phyloP scores from a whole-genome alignment of 2,113 vertebrate genomes.

The Mesembrinibis cayennensis region DNA sequence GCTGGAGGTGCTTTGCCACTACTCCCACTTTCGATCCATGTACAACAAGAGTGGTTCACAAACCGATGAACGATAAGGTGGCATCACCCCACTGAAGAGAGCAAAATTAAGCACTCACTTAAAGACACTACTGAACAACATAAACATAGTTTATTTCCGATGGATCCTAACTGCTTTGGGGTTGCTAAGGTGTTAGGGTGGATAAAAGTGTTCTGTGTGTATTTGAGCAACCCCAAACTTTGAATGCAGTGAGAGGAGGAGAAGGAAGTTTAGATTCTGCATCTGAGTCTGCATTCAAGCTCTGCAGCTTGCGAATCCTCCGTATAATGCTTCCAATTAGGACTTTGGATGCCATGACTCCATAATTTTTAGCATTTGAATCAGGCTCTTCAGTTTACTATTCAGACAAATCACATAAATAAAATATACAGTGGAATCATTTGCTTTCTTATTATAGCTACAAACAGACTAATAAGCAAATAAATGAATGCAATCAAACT shows the following conservation, averaged over 20 bases:
- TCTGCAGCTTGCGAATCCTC: not conserved
- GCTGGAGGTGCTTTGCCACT: not conserved
- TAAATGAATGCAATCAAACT: slow-evolving; percentile 43
- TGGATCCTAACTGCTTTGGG: not conserved
- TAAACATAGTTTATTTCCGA: not conserved
- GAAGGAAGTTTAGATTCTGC: not conserved
- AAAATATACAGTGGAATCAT: slow-evolving; percentile 37
- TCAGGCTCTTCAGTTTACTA: not conserved
- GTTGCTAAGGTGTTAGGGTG: not conserved
- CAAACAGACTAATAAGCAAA: slow-evolving; percentile 54
- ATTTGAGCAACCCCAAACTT: not conserved
- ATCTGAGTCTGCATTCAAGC: not conserved
- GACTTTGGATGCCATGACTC: not conserved
- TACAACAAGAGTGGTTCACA: not conserved
- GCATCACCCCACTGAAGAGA: not conserved
- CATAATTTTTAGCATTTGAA: not conserved
- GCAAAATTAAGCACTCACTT: not conserved
- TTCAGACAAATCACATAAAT: slow-evolving; percentile 39
- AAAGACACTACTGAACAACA: not conserved
- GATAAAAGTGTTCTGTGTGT: accelerated
- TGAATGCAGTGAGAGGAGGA: not conserved
- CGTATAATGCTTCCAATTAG: not conserved
- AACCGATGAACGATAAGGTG: accelerated
- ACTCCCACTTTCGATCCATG: not conserved
- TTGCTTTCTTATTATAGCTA: slow-evolving; percentile 46